Base-by-base conservation (phyloP, 2,113 vertebrate genomes). In the Bothrops jararaca region DNA sequence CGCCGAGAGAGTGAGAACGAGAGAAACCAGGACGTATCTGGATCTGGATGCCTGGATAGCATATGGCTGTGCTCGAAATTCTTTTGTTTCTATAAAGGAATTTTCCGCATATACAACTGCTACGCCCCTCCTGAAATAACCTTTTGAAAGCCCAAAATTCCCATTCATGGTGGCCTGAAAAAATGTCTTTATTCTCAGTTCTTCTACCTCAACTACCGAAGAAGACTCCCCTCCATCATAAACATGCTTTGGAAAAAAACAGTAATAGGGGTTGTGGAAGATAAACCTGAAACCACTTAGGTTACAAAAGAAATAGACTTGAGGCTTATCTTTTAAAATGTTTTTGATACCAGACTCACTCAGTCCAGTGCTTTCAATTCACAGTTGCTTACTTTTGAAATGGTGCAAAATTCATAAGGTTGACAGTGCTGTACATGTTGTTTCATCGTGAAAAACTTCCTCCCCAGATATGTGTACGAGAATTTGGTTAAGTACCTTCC, bases 1-100 rank as follows among this genome's bases (percentile, higher is more conserved):
- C n/a, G 34, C 34, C 74, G 91, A n/a, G 11, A n/a, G 88, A 74
- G 92, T 0, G 34, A 94, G 39, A 86, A 58, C 90, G 48, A 53
- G 86, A 92, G 90, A 95, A 34, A 93, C 88, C 95, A 92, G 95
- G 95, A 93, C 95, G 89, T 34, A 86, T 92, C 53, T 11, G n/a
- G 56, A 26, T 24, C 86, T 20, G 69, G 34, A 39, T 80, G 34
- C 69, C 34, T 39, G 39, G 39, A 54, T 74, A 4, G 10, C 50
- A 45, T n/a, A 15, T 12, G 8, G 24, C 26, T n/a, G 4, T 42
- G n/a, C 11, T 52, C 89, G 29, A 26, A 52, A 7, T 24, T 57
- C 60, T 42, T 87, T 85, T 50, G 64, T 86, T n/a, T 24, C 39
- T 80, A 74, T 64, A 91, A 90, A 69, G 26, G 24, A 74, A 48